Percentiles rank a stretch among this genome's conserved stretches.
These are phyloP conservation scores for Pedionomus torquatus DNA, from an alignment of 2,113 vertebrate genomes.

Conservation along the genomic window DNA sequence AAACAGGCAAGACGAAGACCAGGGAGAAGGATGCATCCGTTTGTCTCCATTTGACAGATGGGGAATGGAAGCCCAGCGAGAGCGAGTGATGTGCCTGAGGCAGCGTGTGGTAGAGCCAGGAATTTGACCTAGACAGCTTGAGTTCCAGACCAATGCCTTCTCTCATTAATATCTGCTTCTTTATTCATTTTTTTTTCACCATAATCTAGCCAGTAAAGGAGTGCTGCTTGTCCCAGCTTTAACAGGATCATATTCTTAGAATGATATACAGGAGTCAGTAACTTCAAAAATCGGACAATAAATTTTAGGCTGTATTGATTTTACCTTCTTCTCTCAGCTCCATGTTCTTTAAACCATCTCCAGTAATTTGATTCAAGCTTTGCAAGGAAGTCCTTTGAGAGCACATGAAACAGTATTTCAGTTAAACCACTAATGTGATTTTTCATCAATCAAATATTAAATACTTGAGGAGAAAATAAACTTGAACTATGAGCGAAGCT, in stretches of 20 bases:
- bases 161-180: conserved; percentile 13
- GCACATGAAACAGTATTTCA: not conserved
- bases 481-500: not conserved
- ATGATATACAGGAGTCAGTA: not conserved
- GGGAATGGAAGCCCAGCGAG: not conserved
- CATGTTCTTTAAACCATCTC: conserved; percentile 6
- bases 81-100: not conserved
- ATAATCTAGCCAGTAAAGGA: not conserved
- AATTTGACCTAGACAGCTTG: conserved; percentile 11
- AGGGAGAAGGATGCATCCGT: not conserved
- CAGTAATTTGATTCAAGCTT: conserved; percentile 33
- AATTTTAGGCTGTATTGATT: conserved; percentile 50
- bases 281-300: conserved; percentile 19
- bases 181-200: not conserved
- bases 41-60: conserved; percentile 16
- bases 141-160: conserved; percentile 20
- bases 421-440: conserved; percentile 33
- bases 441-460: conserved; percentile 54
- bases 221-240: not conserved
- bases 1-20: not conserved
- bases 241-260: not conserved
- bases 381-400: conserved; percentile 22
- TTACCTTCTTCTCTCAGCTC: conserved; percentile 17
- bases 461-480: conserved; percentile 26
- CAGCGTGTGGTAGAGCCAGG: not conserved